These are phyloP conservation scores for Leistus spinibarbis DNA, from an alignment of 2,888 invertebrate genomes.

Conservation along the genomic window DNA sequence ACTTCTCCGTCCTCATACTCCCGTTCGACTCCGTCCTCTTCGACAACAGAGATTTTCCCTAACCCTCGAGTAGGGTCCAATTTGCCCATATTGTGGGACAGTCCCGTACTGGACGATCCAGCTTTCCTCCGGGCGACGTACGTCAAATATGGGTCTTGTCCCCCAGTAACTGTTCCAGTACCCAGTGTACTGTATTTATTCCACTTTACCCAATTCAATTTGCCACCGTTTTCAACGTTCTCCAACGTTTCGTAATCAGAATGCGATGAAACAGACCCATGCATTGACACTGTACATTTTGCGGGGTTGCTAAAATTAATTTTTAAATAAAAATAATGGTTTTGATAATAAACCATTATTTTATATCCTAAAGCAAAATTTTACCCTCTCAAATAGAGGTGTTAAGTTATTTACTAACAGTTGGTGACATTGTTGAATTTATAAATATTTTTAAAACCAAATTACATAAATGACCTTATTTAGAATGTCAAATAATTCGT, in stretches of 20 bases:
- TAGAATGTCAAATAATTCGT: neutral
- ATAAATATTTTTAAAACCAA: too few species aligned
- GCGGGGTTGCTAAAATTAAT: conserved; percentile 10
- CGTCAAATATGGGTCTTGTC: conserved; percentile 50
- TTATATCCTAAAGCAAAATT: too few species aligned
- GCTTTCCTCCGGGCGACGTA: conserved; percentile 51
- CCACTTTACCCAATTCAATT: conserved; percentile 79
- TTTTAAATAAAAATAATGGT: neutral
- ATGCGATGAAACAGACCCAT: conserved; percentile 62
- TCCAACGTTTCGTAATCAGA: conserved; percentile 73
- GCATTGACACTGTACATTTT: conserved; percentile 69
- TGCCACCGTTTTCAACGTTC: conserved; percentile 77
- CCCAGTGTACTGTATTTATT: conserved; percentile 72
- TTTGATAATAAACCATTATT: too few species aligned
- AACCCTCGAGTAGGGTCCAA: conserved; percentile 65
- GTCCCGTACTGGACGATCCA: conserved; percentile 30
- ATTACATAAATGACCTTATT: neutral
- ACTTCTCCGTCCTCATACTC: conserved; percentile 73
- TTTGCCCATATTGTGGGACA: conserved; percentile 72
- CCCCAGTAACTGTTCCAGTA: conserved; percentile 71
- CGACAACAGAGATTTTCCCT: conserved; percentile 74
- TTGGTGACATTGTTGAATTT: too few species aligned
- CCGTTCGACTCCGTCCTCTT: conserved; percentile 65
- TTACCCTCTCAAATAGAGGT: too few species aligned
- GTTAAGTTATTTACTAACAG: too few species aligned